Conservation (phyloP, 2,113 vertebrate species). For the Ploceus nigricollis region DNA sequence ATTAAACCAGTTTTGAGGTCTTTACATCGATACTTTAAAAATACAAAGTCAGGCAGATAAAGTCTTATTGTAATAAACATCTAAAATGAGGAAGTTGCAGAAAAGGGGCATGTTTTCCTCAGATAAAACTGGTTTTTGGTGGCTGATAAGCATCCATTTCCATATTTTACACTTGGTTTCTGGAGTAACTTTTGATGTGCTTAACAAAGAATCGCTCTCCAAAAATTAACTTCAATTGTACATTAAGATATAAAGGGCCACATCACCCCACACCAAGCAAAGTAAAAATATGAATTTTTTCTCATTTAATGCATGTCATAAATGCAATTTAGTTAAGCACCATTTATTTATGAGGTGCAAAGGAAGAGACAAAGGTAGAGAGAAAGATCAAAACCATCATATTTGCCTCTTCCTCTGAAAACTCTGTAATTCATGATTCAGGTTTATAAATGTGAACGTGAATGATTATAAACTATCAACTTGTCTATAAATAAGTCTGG, state of each 20-base stretch:
- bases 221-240: neutral
- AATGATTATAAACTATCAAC: neutral
- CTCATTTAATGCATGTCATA: neutral
- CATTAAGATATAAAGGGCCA: neutral
- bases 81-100: slow-evolving; percentile 50
- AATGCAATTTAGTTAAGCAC: neutral
- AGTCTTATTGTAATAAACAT: neutral
- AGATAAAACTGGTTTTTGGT: slow-evolving; percentile 1
- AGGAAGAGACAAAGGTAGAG: neutral
- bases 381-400: neutral
- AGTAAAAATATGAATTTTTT: neutral
- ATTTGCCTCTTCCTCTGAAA: neutral
- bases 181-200: neutral
- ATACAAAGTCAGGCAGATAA: neutral
- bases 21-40: neutral
- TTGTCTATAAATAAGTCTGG: neutral
- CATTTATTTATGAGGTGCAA: neutral
- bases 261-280: neutral
- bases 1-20: neutral
- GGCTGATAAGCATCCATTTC: neutral
- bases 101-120: slow-evolving; percentile 10
- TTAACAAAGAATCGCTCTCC: neutral
- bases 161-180: neutral
- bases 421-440: neutral
- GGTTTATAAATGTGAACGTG: neutral